These are phyloP conservation scores for Caenorhabditis brenneri DNA, from an alignment of 1,140 invertebrate species.

Conservation along the genomic window DNA sequence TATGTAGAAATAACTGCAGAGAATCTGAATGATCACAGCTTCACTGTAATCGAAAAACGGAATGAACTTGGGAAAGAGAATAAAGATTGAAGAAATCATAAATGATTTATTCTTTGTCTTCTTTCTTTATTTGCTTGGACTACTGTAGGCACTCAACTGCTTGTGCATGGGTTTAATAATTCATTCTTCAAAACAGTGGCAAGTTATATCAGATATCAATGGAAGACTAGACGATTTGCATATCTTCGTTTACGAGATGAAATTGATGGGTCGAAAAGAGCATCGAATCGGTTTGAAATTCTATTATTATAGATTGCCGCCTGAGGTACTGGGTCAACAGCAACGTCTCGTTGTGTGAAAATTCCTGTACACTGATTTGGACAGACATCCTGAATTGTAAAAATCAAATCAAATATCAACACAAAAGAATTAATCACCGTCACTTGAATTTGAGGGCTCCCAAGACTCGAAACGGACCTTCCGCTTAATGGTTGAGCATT, in stretches of 20 bases:
- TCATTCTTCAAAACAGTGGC: no score
- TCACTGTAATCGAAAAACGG: background rate
- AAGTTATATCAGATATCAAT: background rate
- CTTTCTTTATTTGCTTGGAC: no score
- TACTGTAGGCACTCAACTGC: no score
- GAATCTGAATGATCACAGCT: slow-evolving; percentile 16
- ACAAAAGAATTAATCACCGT: background rate
- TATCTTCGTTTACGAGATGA: background rate
- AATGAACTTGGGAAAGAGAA: background rate
- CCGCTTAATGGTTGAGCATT: slow-evolving; percentile 11
- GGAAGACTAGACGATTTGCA: background rate
- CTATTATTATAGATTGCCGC: slow-evolving; percentile 45
- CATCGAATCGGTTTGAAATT: slow-evolving; percentile 21
- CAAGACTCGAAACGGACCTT: background rate
- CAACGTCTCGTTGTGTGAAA: slow-evolving; percentile 37
- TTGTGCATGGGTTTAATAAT: no score
- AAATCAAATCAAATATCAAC: background rate
- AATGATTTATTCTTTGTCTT: no score
- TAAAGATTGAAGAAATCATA: no score
- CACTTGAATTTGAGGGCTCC: slow-evolving; percentile 2
- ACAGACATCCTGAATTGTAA: slow-evolving; percentile 43
- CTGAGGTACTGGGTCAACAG: slow-evolving; percentile 29
- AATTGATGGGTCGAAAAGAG: background rate
- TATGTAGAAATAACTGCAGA: slow-evolving; percentile 13
- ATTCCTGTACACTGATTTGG: slow-evolving; percentile 30